Evolutionary conservation across 2,888 invertebrate genomes (phyloP).

Genomic region (Liodrosophila aerea): DNA sequence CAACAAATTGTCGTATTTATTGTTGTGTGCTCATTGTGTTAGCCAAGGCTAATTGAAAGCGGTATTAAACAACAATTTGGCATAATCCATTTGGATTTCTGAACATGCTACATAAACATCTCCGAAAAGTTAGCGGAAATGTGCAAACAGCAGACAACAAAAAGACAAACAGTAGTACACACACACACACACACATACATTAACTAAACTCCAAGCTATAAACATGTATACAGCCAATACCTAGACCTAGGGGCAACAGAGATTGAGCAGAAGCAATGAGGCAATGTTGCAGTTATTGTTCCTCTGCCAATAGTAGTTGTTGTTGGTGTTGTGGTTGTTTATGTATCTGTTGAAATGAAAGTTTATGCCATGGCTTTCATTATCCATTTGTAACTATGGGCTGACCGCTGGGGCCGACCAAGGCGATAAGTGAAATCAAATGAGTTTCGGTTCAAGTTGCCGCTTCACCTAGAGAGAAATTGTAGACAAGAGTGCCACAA

Average conservation of each 20-base stretch:
- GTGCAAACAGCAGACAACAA: conserved; percentile 24
- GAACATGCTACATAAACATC: conserved; percentile 36
- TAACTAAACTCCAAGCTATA: conserved; percentile 30
- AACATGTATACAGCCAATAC: conserved; percentile 45
- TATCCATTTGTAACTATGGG: conserved; percentile 51
- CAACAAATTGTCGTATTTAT: not conserved
- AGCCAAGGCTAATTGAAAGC: conserved; percentile 49
- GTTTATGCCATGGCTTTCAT: conserved; percentile 68
- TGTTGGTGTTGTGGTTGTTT: conserved; percentile 24
- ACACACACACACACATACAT: conserved; percentile 24
- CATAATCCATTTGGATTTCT: conserved; percentile 58
- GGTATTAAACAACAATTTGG: conserved; percentile 74
- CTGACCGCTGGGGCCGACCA: conserved; percentile 55
- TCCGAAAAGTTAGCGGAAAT: conserved; percentile 40
- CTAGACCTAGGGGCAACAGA: not conserved
- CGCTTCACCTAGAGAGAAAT: not conserved
- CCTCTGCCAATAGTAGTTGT: conserved; percentile 10
- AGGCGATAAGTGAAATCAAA: conserved; percentile 75
- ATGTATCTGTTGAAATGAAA: conserved; percentile 59
- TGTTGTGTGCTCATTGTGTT: conserved; percentile 26
- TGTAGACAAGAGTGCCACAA: not conserved
- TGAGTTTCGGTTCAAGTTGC: conserved; percentile 51
- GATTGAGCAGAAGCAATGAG: not conserved
- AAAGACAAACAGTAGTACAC: conserved; percentile 38
- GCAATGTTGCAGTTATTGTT: conserved; percentile 14